Base-by-base conservation (phyloP, 2,113 vertebrate genomes). In the Prionailurus viverrinus region DNA sequence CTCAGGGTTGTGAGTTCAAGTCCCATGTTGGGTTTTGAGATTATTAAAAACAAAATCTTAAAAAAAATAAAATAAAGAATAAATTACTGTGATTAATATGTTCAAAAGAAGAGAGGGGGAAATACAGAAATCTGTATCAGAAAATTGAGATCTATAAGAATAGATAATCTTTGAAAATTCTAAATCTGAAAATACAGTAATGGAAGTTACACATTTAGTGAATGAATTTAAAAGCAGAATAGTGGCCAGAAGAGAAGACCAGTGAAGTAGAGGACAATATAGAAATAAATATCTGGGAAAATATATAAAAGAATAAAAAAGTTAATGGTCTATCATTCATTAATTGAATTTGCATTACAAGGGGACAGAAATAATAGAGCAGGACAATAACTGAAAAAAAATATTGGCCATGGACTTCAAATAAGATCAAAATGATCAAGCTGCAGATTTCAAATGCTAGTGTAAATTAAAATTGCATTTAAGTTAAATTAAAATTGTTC, bases 121-220 rank as follows among this genome's bases (percentile, higher is more conserved):
- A 82, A 88, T 36, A 53, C 4, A n/a, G 9, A 89, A 23, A 87
- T 66, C 31, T 86, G 3, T 86, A 68, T 31, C 33, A 73, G 55
- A 91, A 94, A 91, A 87, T 5, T 61, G 2, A 31, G 90, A 95
- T 73, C 45, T 66, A 25, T 73, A 79, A 90, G 89, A 78, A 58
- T n/a, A 66, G 51, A 89, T 84, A 69, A 71, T 51, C 3, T n/a
- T 63, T 36, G 21, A 18, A 58, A 73, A 82, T 73, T 58, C 33
- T 61, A 91, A 89, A 89, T 14, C 55, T 94, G 61, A 71, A 23
- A 66, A 94, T 53, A 63, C 4, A 48, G 12, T 36, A 93, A 69
- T 31, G n/a, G 25, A 74, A 94, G 85, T 58, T 85, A 92, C 61
- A 83, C 14, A 92, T 65, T 69, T 83, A 89, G 51, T 41, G 39